Evolutionary conservation across 2,113 vertebrate genomes (phyloP).

Genomic region (Charina bottae): DNA sequence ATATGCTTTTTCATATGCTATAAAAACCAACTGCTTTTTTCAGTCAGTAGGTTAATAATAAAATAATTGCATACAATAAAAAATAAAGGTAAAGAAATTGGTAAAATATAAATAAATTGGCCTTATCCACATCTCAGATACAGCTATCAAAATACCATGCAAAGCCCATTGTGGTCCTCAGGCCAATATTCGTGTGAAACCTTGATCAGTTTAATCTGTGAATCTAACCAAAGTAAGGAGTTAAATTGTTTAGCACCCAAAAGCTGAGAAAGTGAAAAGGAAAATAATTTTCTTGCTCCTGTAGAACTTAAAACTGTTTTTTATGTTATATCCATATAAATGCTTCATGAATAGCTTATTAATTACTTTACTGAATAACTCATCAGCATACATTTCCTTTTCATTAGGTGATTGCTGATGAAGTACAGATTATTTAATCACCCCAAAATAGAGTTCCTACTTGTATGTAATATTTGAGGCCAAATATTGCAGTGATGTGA

Average conservation of each 20-base stretch:
- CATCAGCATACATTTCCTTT: conserved; percentile 38
- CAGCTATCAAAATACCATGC: background rate
- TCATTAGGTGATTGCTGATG: conserved; percentile 49
- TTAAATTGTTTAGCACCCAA: background rate
- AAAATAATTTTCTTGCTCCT: background rate
- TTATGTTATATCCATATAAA: background rate
- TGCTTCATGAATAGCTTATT: background rate
- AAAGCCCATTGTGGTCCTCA: background rate
- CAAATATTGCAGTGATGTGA: background rate
- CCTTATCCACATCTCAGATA: background rate
- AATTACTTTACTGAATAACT: conserved; percentile 20
- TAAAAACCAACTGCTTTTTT: background rate
- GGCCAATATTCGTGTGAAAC: background rate
- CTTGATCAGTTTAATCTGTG: background rate
- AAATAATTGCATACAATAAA: background rate
- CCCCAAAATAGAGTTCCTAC: background rate
- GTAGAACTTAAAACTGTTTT: background rate
- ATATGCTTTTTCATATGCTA: background rate
- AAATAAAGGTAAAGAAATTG: background rate
- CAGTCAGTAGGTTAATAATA: background rate
- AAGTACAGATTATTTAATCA: conserved; percentile 16
- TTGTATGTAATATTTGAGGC: background rate
- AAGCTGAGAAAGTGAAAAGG: background rate
- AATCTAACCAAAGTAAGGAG: background rate
- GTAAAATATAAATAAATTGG: background rate